phyloP scores from a whole-genome alignment of 2,888 invertebrate species.

The Altica lythri region DNA sequence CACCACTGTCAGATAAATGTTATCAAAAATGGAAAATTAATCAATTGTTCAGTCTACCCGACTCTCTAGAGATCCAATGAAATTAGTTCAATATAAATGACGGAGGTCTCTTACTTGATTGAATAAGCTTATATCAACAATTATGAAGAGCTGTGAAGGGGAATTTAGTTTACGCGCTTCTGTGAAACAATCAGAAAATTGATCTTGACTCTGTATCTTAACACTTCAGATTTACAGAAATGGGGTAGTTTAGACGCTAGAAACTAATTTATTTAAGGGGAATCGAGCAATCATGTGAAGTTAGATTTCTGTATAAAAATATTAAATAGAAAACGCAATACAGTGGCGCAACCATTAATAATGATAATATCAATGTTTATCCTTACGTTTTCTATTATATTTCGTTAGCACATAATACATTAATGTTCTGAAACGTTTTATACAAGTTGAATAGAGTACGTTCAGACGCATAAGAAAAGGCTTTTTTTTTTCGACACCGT shows the following conservation, averaged over 20 bases:
- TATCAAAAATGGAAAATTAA: slow-evolving; percentile 11
- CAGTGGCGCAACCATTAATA: too few species aligned
- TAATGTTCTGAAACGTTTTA: too few species aligned
- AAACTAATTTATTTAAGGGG: slow-evolving; percentile 9
- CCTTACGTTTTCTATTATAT: too few species aligned
- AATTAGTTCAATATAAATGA: slow-evolving; percentile 12
- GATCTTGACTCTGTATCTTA: slow-evolving; percentile 9
- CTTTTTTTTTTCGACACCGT: too few species aligned
- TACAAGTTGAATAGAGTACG: too few species aligned
- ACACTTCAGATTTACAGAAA: slow-evolving; percentile 11
- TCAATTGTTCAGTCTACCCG: not conserved
- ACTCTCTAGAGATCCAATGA: not conserved
- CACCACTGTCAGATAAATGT: slow-evolving; percentile 3
- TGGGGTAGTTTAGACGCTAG: slow-evolving; percentile 10
- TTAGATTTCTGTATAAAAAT: not conserved
- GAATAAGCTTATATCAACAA: slow-evolving; percentile 14
- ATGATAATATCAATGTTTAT: too few species aligned
- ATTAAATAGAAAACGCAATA: too few species aligned
- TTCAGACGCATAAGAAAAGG: too few species aligned
- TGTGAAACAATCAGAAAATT: slow-evolving; percentile 14
- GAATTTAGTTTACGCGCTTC: slow-evolving; percentile 6
- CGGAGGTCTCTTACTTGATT: slow-evolving; percentile 11
- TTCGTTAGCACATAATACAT: too few species aligned
- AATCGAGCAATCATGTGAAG: not conserved
- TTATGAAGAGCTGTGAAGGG: slow-evolving; percentile 14